Evolutionary conservation across 1,140 invertebrate species (phyloP).

Genomic region (Triops longicaudatus): DNA sequence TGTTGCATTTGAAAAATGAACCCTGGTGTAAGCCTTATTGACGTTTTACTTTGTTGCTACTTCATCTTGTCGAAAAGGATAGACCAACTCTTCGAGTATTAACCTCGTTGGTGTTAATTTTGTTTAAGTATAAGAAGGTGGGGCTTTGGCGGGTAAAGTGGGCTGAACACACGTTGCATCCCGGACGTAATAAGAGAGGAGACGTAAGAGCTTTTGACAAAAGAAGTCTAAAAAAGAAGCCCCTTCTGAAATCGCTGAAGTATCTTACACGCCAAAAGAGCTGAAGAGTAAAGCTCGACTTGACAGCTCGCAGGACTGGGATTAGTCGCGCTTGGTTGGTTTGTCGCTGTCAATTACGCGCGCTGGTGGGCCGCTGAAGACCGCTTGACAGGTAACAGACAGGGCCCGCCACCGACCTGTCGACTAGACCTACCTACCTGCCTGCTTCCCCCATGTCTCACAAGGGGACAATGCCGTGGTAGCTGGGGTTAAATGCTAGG

Average conservation of each 20-base stretch:
- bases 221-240: neutral
- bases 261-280: conserved; percentile 16
- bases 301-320: conserved; percentile 23
- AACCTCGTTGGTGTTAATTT: too few relatives aligned
- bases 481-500: conserved; percentile 14
- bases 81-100: too few relatives aligned
- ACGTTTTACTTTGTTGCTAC: too few relatives aligned
- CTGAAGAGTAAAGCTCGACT: neutral
- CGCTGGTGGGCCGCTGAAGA: conserved; percentile 17
- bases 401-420: conserved; percentile 18
- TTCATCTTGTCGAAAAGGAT: too few relatives aligned
- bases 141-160: neutral
- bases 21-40: too few relatives aligned
- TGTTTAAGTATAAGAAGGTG: too few relatives aligned
- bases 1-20: too few relatives aligned
- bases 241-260: neutral
- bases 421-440: conserved; percentile 14
- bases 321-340: conserved; percentile 24
- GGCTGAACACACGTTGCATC: neutral
- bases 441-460: neutral
- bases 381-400: conserved; percentile 26
- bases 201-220: neutral
- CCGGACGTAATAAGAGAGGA: neutral
- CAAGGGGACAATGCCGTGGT: neutral
- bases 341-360: conserved; percentile 26